Conservation (phyloP, 2,888 invertebrate species). For the Eremobia ochroleuca region DNA sequence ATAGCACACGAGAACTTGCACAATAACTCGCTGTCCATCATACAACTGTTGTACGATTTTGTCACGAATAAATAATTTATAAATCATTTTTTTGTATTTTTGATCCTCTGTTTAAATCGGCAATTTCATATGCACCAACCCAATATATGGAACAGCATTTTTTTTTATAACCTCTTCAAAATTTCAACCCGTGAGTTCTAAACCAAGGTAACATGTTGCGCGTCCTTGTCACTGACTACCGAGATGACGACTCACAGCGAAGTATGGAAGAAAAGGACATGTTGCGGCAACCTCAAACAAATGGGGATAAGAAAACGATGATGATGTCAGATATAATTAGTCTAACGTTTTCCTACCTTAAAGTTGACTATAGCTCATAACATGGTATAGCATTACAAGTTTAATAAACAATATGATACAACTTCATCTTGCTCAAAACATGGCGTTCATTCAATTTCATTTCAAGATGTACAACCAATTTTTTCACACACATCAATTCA, state of each 20-base stretch:
- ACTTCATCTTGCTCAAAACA: conserved; percentile 25
- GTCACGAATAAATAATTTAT: too few relatives aligned
- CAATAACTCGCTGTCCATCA: too few relatives aligned
- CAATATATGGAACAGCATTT: too few relatives aligned
- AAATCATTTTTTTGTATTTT: too few relatives aligned
- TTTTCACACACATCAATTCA: conserved; percentile 61
- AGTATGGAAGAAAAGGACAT: too few relatives aligned
- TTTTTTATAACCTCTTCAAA: not conserved
- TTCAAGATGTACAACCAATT: conserved; percentile 47
- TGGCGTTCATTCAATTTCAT: conserved; percentile 32
- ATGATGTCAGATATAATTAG: too few relatives aligned
- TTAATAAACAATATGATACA: not conserved
- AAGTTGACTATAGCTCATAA: not conserved
- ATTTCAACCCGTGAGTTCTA: not conserved
- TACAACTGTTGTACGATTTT: too few relatives aligned
- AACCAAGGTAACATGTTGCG: not conserved
- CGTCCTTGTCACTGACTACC: not conserved
- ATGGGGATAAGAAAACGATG: too few relatives aligned
- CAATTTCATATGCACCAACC: too few relatives aligned
- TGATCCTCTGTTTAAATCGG: too few relatives aligned
- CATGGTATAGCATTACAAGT: not conserved
- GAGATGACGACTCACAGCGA: not conserved
- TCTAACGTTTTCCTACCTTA: not conserved
- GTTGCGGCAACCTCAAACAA: too few relatives aligned
- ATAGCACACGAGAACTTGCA: too few relatives aligned